phyloP scores from a whole-genome alignment of 1,140 invertebrate species.

The Hypothenemus hampei region DNA sequence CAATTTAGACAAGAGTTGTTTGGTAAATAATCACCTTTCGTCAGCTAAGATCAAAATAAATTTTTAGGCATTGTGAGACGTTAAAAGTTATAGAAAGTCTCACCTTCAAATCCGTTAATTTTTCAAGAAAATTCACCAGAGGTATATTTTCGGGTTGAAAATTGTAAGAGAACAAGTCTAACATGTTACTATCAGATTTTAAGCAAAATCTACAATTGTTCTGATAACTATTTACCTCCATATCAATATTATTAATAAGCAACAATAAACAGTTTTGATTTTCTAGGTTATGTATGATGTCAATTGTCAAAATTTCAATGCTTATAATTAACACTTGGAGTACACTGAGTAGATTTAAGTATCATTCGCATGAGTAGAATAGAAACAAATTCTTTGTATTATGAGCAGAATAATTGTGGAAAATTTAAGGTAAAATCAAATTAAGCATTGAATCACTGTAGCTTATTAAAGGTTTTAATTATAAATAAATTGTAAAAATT shows the following conservation, averaged over 20 bases:
- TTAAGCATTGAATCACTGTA: too few species aligned
- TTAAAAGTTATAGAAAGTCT: not conserved
- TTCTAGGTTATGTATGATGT: too few species aligned
- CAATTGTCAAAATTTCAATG: too few species aligned
- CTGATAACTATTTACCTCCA: conserved; percentile 24
- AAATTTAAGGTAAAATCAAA: too few species aligned
- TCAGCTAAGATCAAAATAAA: conserved; percentile 25
- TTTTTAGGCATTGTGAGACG: not conserved
- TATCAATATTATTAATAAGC: not conserved
- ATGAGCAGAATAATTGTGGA: too few species aligned
- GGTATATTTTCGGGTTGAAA: conserved; percentile 18
- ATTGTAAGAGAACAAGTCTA: conserved; percentile 27
- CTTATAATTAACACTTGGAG: not conserved
- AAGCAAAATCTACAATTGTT: conserved; percentile 34
- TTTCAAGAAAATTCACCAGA: conserved; percentile 30
- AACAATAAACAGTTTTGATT: too few species aligned
- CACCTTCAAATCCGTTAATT: conserved; percentile 35
- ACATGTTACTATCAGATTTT: conserved; percentile 18
- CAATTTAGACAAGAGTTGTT: conserved; percentile 29
- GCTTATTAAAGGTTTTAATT: too few species aligned
- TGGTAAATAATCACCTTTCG: conserved; percentile 28
- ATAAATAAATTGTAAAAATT: too few species aligned
- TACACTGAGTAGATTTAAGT: not conserved
- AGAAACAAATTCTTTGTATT: too few species aligned
- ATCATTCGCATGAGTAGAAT: too few species aligned